Percentiles rank a stretch among this genome's conserved stretches.
These are phyloP conservation scores for Atherinosoma microstoma DNA, from an alignment of 2,797 vertebrate genomes.

Conservation along the genomic window DNA sequence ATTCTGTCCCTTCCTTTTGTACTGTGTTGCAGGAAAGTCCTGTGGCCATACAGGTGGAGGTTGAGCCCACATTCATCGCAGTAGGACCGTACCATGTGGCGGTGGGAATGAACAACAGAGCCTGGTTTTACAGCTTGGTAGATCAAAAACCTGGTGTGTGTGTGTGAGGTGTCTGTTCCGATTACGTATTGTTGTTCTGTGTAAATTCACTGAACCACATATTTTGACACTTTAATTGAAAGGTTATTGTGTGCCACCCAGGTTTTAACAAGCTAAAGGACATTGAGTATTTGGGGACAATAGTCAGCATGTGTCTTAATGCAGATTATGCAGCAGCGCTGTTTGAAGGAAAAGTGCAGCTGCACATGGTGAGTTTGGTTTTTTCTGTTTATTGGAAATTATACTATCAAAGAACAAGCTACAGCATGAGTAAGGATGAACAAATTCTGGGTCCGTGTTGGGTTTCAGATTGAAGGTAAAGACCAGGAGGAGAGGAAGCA, in stretches of 20 bases:
- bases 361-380: constrained; percentile 89
- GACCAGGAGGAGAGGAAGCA: constrained; percentile 90
- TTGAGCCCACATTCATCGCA: constrained; percentile 94
- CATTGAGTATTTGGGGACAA: constrained; percentile 94
- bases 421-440: not conserved
- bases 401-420: not conserved
- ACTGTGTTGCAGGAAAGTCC: constrained; percentile 83
- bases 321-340: constrained; percentile 94
- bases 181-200: constrained; percentile 44
- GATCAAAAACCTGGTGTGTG: constrained; percentile 81
- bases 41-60: constrained; percentile 90
- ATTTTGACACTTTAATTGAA: not conserved
- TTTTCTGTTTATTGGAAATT: not conserved
- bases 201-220: constrained; percentile 48
- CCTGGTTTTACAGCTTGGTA: constrained; percentile 94
- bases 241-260: constrained; percentile 60
- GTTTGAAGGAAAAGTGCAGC: constrained; percentile 96
- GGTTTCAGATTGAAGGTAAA: constrained; percentile 91
- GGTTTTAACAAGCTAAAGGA: constrained; percentile 92
- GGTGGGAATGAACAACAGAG: constrained; percentile 98
- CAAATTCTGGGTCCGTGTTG: not conserved
- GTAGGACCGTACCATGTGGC: constrained; percentile 93
- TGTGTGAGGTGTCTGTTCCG: constrained; percentile 8
- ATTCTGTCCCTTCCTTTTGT: not conserved
- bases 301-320: constrained; percentile 92